Evolutionary conservation across 1,140 invertebrate species (phyloP).

Genomic region (Drosophila micromelanica): DNA sequence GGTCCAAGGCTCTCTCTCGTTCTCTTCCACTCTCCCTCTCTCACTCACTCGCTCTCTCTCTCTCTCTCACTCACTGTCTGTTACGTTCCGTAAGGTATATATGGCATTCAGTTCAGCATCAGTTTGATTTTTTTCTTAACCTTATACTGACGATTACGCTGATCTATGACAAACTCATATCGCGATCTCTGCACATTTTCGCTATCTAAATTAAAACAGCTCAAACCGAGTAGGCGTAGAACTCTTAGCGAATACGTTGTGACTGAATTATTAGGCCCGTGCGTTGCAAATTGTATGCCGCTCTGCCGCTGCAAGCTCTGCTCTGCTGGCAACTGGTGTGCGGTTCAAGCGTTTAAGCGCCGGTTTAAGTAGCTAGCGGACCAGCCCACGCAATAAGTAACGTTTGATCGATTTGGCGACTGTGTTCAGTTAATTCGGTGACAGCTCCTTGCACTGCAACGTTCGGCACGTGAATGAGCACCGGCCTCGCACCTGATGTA

Average conservation of each 20-base stretch:
- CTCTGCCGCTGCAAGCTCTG: slow-evolving; percentile 27
- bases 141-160: slow-evolving; percentile 83
- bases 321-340: slow-evolving; percentile 45
- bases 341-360: slow-evolving; percentile 20
- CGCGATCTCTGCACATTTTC: slow-evolving; percentile 85
- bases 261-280: slow-evolving; percentile 77
- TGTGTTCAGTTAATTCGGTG: neutral
- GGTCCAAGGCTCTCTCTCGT: slow-evolving; percentile 40
- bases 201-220: slow-evolving; percentile 79
- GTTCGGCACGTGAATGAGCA: slow-evolving; percentile 51
- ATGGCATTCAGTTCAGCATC: slow-evolving; percentile 53
- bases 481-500: slow-evolving; percentile 47
- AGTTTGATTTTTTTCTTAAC: slow-evolving; percentile 84
- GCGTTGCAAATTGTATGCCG: slow-evolving; percentile 60
- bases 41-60: neutral
- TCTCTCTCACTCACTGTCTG: slow-evolving; percentile 16
- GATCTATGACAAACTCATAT: slow-evolving; percentile 84
- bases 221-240: slow-evolving; percentile 75
- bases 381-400: neutral
- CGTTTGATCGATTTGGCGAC: neutral
- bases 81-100: slow-evolving; percentile 4
- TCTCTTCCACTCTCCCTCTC: slow-evolving; percentile 9
- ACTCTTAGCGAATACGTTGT: slow-evolving; percentile 84
- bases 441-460: slow-evolving; percentile 37
- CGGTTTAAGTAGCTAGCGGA: neutral